Evolutionary conservation across 2,113 vertebrate genomes (phyloP), one percentile per base, ranked within the genome.

Genomic region (Siniperca chuatsi): DNA sequence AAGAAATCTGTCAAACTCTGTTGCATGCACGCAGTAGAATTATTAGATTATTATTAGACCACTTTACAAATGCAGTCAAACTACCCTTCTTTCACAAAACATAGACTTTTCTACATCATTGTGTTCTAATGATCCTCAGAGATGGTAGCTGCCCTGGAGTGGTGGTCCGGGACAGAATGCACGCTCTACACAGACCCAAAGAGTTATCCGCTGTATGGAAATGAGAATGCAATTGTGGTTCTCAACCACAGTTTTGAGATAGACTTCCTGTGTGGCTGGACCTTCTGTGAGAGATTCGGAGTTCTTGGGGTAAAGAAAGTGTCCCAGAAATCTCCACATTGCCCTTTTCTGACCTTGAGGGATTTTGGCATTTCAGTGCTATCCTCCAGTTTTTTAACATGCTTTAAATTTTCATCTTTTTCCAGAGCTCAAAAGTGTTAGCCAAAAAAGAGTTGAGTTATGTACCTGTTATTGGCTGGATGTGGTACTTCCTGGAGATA

Each of bases 401-500:
- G 20, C 16, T 83, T 72, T 78, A 4, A 21, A 21, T 69, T 48
- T 55, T 58, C 0, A 44, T 21, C 9, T 75, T 70, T 21, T 23
- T 94, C 61, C 93, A 99, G 98, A 97, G 96, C 90, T 97, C 98
- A 44, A 99, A 99, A 89, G 98, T 98, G 8, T 93, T 99, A 79
- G 98, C 98, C 55, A 99, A 99, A 93, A 98, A 98, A 71, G 97
- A 99, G 88, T 92, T 99, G 82, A 94, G 97, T 6, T 99, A 97
- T 20, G 94, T 99, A 54, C 98, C 98, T 0, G 69, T 99, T 35
- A 98, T 99, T 40, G 98, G 98, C 80, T 99, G 98, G 98, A 98
- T 98, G 98, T 99, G 98, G 98, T 98, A 98, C 94, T 99, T 99
- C 92, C 94, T 97, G 4, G 98, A 99, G 94, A 98, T 99, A 9